Conservation (phyloP, 1,140 invertebrate genomes). For the Mactra quadrangularis region DNA sequence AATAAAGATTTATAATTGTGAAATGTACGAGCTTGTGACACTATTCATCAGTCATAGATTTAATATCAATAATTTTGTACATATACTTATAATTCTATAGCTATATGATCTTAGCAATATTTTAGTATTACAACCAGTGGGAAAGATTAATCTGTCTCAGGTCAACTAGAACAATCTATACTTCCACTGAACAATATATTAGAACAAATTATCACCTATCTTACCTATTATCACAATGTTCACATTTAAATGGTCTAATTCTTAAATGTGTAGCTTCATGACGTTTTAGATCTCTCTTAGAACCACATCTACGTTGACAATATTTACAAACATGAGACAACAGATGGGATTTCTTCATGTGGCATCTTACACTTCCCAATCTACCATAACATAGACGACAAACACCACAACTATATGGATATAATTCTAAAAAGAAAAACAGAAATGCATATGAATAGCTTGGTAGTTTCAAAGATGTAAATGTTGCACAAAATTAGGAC, state of each 20-base stretch:
- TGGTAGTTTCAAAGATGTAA: too few species aligned
- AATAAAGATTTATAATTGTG: too few species aligned
- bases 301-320: slow-evolving; percentile 10
- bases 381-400: slow-evolving; percentile 32
- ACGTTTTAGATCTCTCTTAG: not conserved
- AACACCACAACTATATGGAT: slow-evolving; percentile 23
- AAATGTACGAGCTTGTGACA: too few species aligned
- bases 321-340: not conserved
- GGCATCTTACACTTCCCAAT: not conserved
- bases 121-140: not conserved
- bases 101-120: not conserved
- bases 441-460: too few species aligned
- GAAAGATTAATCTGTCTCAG: not conserved
- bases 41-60: too few species aligned
- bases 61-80: too few species aligned
- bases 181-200: not conserved
- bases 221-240: slow-evolving; percentile 7
- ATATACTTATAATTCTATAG: not conserved
- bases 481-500: too few species aligned
- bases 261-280: slow-evolving; percentile 9
- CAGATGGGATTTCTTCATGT: slow-evolving; percentile 10
- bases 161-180: not conserved
- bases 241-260: slow-evolving; percentile 13
- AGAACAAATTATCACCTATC: not conserved
- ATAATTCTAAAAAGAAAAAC: slow-evolving; percentile 3